Evolutionary conservation across 1,140 invertebrate genomes (phyloP).

Genomic region (Maniola jurtina): DNA sequence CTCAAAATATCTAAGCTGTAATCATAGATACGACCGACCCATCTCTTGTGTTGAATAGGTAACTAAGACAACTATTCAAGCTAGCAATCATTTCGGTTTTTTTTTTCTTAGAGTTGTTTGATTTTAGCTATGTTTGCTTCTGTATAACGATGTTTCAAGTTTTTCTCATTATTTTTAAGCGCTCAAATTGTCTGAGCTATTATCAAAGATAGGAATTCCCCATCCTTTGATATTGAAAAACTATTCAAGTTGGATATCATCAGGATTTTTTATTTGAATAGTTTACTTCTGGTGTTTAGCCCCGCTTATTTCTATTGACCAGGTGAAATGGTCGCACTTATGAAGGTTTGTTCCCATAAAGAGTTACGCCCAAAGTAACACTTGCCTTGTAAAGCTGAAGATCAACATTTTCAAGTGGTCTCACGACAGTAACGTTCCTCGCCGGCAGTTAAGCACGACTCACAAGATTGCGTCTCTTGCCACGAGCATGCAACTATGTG

Average conservation of each 20-base stretch:
- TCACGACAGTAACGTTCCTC: background rate
- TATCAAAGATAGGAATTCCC: conserved; percentile 30
- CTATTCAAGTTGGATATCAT: too few species aligned
- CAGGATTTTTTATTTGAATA: background rate
- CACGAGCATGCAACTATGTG: background rate
- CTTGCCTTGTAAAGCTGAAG: background rate
- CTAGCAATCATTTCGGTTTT: background rate
- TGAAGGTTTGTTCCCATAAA: background rate
- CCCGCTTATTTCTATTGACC: too few species aligned
- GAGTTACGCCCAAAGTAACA: background rate
- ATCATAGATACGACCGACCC: conserved; percentile 28
- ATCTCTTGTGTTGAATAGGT: conserved; percentile 2
- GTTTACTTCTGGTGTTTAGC: too few species aligned
- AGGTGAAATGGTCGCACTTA: too few species aligned
- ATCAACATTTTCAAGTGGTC: background rate
- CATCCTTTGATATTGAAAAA: background rate
- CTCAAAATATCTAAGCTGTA: conserved; percentile 30
- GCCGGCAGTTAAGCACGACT: background rate
- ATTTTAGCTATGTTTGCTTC: too few species aligned
- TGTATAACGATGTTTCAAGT: too few species aligned
- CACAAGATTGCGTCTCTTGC: too few species aligned
- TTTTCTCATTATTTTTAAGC: too few species aligned
- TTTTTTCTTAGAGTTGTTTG: background rate
- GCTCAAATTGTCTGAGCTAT: conserved; percentile 36
- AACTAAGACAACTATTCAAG: conserved; percentile 2